Conservation (phyloP, 2,113 vertebrate genomes). For the Ailuropoda melanoleuca region DNA sequence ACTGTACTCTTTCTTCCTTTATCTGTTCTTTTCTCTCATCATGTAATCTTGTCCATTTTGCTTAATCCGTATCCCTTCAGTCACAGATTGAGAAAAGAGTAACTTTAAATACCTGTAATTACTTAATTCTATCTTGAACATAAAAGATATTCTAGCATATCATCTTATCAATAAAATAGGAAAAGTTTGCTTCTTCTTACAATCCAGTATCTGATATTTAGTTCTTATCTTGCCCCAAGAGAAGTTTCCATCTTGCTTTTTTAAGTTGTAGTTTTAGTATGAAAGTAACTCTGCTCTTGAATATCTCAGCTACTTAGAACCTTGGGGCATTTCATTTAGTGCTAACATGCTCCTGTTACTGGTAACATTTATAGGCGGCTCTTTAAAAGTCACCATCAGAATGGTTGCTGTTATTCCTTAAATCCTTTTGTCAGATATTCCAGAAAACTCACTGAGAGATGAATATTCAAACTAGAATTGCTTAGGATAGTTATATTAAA, state of each 20-base stretch:
- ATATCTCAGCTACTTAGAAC: neutral
- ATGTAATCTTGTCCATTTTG: neutral
- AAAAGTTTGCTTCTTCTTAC: neutral
- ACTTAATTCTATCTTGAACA: neutral
- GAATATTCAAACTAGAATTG: constrained; percentile 31
- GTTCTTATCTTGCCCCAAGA: neutral
- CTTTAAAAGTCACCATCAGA: neutral
- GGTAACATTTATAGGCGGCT: neutral
- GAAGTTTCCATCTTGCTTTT: neutral
- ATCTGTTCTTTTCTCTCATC: neutral
- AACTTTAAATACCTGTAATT: constrained; percentile 2
- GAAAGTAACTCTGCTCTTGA: neutral
- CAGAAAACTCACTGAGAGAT: constrained; percentile 71
- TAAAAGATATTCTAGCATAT: constrained; percentile 2
- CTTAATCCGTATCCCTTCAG: neutral
- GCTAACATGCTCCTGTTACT: neutral
- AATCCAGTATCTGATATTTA: neutral
- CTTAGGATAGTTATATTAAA: constrained; percentile 41
- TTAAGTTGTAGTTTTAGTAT: neutral
- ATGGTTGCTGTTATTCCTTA: neutral
- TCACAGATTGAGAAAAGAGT: neutral
- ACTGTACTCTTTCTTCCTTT: neutral
- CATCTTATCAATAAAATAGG: constrained; percentile 12
- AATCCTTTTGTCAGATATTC: constrained; percentile 62
- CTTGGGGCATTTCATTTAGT: neutral